A percentile compares a stretch with the other conserved stretches of the same genome.
These are phyloP conservation scores for Rhorus exstirpatorius DNA, from an alignment of 2,888 invertebrate genomes.

Conservation along the genomic window DNA sequence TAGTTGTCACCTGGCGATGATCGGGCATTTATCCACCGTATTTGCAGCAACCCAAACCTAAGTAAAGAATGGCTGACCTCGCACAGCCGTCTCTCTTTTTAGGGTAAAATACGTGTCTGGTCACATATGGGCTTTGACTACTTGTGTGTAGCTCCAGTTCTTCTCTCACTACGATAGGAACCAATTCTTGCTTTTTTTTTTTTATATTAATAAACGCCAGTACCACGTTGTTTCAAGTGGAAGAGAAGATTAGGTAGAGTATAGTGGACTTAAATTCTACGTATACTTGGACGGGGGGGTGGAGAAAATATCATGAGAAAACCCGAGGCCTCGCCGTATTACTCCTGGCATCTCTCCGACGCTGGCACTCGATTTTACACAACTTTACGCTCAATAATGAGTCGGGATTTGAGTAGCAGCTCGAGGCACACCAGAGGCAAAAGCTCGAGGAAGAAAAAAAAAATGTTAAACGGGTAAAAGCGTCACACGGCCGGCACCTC, in stretches of 20 bases:
- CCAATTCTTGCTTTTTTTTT: no score
- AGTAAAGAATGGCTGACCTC: no score
- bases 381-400: constrained; percentile 49
- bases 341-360: constrained; percentile 23
- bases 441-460: constrained; percentile 40
- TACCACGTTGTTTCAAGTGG: no score
- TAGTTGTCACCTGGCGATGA: no score
- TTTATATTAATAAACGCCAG: no score
- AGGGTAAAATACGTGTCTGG: constrained; percentile 6
- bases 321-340: constrained; percentile 5
- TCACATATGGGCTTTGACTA: constrained; percentile 29
- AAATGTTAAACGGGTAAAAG: constrained; percentile 26
- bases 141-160: neutral
- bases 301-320: constrained; percentile 7
- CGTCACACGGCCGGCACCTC: constrained; percentile 5
- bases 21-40: no score
- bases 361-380: constrained; percentile 48
- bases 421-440: constrained; percentile 9
- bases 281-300: constrained; percentile 5
- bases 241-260: no score
- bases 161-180: neutral
- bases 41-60: no score
- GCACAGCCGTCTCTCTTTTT: no score
- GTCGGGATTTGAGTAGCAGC: constrained; percentile 31
- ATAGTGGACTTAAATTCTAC: neutral